These are phyloP conservation scores for Acanthurus leucopareius DNA, from an alignment of 2,797 vertebrate genomes.

Conservation along the genomic window DNA sequence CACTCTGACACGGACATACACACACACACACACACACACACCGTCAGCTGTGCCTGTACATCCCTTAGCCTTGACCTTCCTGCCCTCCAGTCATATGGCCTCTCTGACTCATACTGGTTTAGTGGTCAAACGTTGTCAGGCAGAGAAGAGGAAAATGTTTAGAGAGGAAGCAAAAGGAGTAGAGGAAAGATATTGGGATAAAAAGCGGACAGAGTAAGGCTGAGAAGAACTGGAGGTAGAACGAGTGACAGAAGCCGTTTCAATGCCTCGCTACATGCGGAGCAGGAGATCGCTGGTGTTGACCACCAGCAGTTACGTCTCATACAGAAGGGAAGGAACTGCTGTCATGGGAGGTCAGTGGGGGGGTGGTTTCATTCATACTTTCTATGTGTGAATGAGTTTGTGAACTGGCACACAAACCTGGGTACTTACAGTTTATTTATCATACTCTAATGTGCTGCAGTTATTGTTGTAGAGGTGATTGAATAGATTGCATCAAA, in stretches of 20 bases:
- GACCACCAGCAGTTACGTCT: neutral
- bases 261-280: slow-evolving; percentile 26
- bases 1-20: slow-evolving; percentile 31
- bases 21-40: slow-evolving; percentile 35
- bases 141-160: slow-evolving; percentile 5
- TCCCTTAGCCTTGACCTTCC: slow-evolving; percentile 64
- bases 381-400: neutral
- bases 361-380: neutral
- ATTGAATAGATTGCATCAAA: neutral
- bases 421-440: neutral
- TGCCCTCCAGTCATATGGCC: slow-evolving; percentile 54
- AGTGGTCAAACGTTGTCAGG: slow-evolving; percentile 8
- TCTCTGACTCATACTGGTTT: slow-evolving; percentile 49
- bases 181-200: neutral
- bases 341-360: slow-evolving; percentile 53
- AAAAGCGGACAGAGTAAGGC: neutral
- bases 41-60: slow-evolving; percentile 69
- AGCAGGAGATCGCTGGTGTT: slow-evolving; percentile 31
- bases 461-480: neutral
- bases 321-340: slow-evolving; percentile 20
- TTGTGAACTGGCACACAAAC: neutral
- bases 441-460: neutral
- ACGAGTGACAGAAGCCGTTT: neutral
- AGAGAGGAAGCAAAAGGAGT: neutral
- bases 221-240: neutral